phyloP scores from a whole-genome alignment of 2,113 vertebrate species.

The Tympanuchus pallidicinctus region DNA sequence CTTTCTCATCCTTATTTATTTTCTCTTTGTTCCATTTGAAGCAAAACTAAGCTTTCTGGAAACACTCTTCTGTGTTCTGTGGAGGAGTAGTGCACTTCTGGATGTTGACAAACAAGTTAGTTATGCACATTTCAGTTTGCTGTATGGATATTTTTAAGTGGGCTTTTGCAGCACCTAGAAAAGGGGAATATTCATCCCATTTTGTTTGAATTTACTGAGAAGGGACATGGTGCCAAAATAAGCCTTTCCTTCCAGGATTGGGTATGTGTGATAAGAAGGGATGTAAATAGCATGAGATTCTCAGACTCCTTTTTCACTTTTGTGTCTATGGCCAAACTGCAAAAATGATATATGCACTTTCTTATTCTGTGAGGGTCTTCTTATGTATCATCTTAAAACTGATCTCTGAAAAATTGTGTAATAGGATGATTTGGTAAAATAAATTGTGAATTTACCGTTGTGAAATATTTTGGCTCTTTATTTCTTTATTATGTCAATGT shows the following conservation, averaged over 20 bases:
- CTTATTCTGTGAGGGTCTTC: not conserved
- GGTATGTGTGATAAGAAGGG: not conserved
- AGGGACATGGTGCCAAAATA: not conserved
- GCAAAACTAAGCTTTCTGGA: not conserved
- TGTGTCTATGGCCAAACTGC: not conserved
- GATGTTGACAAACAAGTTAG: not conserved
- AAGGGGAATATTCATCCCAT: not conserved
- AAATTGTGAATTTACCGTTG: not conserved
- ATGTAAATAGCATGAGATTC: not conserved
- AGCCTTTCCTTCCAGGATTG: not conserved
- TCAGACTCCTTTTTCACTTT: not conserved
- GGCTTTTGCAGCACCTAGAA: not conserved
- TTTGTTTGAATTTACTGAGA: not conserved
- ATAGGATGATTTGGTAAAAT: slow-evolving; percentile 21
- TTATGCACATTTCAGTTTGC: not conserved
- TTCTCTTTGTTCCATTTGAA: not conserved
- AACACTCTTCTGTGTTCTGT: not conserved
- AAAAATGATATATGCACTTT: not conserved
- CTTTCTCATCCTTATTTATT: slow-evolving; percentile 32
- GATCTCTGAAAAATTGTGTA: not conserved
- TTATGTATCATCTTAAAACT: not conserved
- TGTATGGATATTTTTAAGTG: not conserved
- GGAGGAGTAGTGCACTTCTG: not conserved
- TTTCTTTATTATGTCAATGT: not conserved
- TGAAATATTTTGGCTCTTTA: not conserved